phyloP scores from a whole-genome alignment of 2,797 vertebrate genomes.

The Poecilia velifera region DNA sequence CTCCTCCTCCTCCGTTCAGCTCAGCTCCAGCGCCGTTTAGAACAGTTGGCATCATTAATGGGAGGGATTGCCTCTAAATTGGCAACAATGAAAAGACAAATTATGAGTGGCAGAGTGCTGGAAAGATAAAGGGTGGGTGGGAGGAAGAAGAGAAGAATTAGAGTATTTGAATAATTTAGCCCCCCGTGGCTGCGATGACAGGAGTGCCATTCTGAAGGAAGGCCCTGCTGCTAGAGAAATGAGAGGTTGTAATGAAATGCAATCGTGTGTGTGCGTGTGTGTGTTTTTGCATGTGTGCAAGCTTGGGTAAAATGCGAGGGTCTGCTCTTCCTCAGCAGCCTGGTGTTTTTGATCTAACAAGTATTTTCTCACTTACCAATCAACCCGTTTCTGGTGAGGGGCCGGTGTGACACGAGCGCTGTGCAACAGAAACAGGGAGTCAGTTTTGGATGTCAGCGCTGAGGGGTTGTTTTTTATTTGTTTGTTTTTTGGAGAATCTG shows the following conservation, averaged over 20 bases:
- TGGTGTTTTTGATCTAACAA: constrained; percentile 56
- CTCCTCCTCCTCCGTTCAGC: constrained; percentile 54
- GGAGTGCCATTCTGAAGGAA: constrained; percentile 94
- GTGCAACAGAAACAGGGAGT: constrained; percentile 62
- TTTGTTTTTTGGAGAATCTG: constrained; percentile 63
- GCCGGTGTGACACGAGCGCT: constrained; percentile 56
- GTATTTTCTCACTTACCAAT: constrained; percentile 65
- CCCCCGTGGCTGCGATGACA: constrained; percentile 93
- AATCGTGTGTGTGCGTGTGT: constrained; percentile 65
- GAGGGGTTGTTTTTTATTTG: constrained; percentile 55
- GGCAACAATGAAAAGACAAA: constrained; percentile 95
- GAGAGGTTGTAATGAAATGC: constrained; percentile 88
- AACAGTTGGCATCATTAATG: constrained; percentile 94
- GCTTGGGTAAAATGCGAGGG: constrained; percentile 33
- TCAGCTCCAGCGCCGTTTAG: constrained; percentile 76
- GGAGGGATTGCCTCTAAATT: constrained; percentile 96
- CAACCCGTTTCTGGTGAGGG: constrained; percentile 50
- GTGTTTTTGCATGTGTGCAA: constrained; percentile 18
- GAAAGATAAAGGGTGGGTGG: constrained; percentile 72
- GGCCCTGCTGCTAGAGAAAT: constrained; percentile 94
- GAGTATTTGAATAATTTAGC: constrained; percentile 99
- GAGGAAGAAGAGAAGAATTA: constrained; percentile 92
- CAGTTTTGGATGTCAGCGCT: constrained; percentile 61
- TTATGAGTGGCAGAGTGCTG: constrained; percentile 87
- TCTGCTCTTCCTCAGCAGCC: constrained; percentile 52